phyloP scores from a whole-genome alignment of 2,888 invertebrate genomes.

The Antitype chi region DNA sequence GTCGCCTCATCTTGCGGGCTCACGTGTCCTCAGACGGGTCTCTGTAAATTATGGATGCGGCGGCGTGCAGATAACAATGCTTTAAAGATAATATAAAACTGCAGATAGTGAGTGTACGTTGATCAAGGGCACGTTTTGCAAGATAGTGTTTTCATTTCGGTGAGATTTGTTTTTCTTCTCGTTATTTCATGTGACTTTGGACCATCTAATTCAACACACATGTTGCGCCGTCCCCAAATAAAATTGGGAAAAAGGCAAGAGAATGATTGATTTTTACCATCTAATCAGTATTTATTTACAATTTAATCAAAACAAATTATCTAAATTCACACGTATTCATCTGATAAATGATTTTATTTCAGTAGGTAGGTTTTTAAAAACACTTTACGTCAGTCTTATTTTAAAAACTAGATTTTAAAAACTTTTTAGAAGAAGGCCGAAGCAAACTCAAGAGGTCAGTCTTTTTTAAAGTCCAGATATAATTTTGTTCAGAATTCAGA shows the following conservation, averaged over 20 bases:
- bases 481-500: too few relatives aligned
- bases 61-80: conserved; percentile 49
- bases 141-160: background rate
- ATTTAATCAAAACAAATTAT: background rate
- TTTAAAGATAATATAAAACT: conserved; percentile 35
- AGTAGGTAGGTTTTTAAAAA: too few relatives aligned
- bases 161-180: background rate
- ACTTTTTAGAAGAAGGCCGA: too few relatives aligned
- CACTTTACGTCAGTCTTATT: too few relatives aligned
- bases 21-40: conserved; percentile 73
- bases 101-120: background rate
- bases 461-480: too few relatives aligned
- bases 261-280: too few relatives aligned
- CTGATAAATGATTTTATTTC: too few relatives aligned
- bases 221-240: too few relatives aligned
- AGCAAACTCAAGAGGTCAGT: too few relatives aligned
- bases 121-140: background rate
- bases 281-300: background rate
- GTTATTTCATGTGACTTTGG: background rate
- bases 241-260: too few relatives aligned
- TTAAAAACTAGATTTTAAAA: too few relatives aligned
- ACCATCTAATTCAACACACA: too few relatives aligned
- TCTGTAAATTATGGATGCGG: conserved; percentile 61
- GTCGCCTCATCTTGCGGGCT: conserved; percentile 81
- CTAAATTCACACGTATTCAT: background rate